These are phyloP conservation scores for Sebastes diploproa DNA, from an alignment of 2,797 vertebrate species.

Conservation along the genomic window DNA sequence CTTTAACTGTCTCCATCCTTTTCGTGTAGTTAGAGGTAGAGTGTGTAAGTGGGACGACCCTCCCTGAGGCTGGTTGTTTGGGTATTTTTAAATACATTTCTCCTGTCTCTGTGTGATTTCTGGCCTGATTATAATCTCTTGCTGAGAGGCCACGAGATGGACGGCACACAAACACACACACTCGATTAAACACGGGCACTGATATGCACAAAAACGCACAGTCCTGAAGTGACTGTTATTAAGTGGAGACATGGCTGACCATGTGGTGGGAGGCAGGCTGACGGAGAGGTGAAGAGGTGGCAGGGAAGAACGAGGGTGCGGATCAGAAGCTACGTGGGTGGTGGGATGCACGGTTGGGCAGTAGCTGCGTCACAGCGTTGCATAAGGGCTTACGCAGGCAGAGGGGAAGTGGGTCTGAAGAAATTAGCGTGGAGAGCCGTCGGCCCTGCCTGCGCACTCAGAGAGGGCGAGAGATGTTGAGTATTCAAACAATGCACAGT, in stretches of 20 bases:
- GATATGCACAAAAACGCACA: neutral
- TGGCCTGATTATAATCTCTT: conserved; percentile 61
- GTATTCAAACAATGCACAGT: neutral
- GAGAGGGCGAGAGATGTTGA: conserved; percentile 7
- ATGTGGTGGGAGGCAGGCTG: conserved; percentile 18
- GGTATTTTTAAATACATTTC: conserved; percentile 71
- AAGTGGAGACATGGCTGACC: neutral
- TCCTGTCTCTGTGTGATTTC: conserved; percentile 51
- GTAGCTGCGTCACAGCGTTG: conserved; percentile 59
- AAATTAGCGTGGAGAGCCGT: conserved; percentile 40
- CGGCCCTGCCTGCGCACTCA: neutral
- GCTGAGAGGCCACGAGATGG: conserved; percentile 30
- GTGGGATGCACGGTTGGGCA: conserved; percentile 35
- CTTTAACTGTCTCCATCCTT: neutral
- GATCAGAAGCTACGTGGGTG: conserved; percentile 60
- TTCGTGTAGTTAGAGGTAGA: neutral
- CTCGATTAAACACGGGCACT: neutral
- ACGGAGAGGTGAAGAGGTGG: conserved; percentile 32
- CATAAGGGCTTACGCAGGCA: conserved; percentile 57
- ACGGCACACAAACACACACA: conserved; percentile 5
- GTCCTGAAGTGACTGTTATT: neutral
- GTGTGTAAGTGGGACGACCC: conserved; percentile 59
- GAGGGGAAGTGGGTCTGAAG: conserved; percentile 49
- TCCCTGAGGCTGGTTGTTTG: conserved; percentile 56
- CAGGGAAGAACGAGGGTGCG: conserved; percentile 21